These are phyloP conservation scores for Sander vitreus DNA, from an alignment of 2,113 vertebrate genomes.

Conservation along the genomic window DNA sequence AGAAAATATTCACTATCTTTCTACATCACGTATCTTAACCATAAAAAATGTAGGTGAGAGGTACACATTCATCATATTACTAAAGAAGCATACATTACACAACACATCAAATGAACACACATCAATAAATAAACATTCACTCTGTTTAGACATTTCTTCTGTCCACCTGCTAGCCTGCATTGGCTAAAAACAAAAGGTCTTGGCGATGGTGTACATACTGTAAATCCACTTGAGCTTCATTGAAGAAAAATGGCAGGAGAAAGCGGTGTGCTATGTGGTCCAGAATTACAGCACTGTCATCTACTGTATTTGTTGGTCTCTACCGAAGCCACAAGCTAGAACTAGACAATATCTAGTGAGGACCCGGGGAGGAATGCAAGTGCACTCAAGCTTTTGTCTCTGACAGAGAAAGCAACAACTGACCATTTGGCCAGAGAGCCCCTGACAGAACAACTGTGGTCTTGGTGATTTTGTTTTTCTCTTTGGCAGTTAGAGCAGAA, in stretches of 20 bases:
- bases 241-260: slow-evolving; percentile 29
- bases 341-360: slow-evolving; percentile 18
- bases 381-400: slow-evolving; percentile 10
- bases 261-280: slow-evolving; percentile 28
- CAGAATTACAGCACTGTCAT: slow-evolving; percentile 32
- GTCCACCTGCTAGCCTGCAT: slow-evolving; percentile 32
- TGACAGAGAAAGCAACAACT: slow-evolving; percentile 26
- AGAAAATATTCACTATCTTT: slow-evolving; percentile 34
- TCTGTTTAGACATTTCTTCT: slow-evolving; percentile 45
- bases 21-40: neutral
- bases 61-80: slow-evolving; percentile 41
- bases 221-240: slow-evolving; percentile 51
- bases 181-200: slow-evolving; percentile 25
- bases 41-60: slow-evolving; percentile 30
- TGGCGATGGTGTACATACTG: slow-evolving; percentile 24
- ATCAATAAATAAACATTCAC: slow-evolving; percentile 59
- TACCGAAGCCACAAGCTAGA: neutral
- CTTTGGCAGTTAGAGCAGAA: slow-evolving; percentile 65
- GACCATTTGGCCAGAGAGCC: slow-evolving; percentile 26
- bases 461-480: slow-evolving; percentile 22
- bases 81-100: slow-evolving; percentile 30
- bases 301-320: slow-evolving; percentile 27
- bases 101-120: slow-evolving; percentile 34
- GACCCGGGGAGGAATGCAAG: slow-evolving; percentile 4
- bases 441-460: slow-evolving; percentile 40